These are phyloP conservation scores for Dysidea cf. avara DNA, from an alignment of 37 sponge, comb jelly and placozoan genomes.

Conservation along the genomic window DNA sequence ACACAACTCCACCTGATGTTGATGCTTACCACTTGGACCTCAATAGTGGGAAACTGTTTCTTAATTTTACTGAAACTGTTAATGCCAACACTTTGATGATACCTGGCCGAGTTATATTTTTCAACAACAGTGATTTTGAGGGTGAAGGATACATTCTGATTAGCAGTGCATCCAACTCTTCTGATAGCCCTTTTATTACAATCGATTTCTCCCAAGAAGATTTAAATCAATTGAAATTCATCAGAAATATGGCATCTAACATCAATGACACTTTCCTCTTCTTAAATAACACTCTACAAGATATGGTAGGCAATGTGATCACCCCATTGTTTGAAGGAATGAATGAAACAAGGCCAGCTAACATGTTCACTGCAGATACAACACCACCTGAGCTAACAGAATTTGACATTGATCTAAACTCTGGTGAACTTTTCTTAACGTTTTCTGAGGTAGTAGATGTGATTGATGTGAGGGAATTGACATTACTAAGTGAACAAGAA, in stretches of 20 bases:
- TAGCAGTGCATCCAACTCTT: conserved; percentile 46
- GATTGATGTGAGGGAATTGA: conserved; percentile 30
- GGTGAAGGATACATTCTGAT: conserved; percentile 46
- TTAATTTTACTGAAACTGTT: conserved; percentile 82
- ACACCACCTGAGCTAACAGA: conserved; percentile 48
- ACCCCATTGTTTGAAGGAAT: conserved; percentile 55
- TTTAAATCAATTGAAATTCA: conserved; percentile 80
- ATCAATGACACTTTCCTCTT: conserved; percentile 59
- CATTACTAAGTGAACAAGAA: conserved; percentile 37
- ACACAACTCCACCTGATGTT: conserved; percentile 82
- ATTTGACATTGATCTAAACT: conserved; percentile 76
- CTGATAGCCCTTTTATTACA: conserved; percentile 60
- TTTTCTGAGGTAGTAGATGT: conserved; percentile 84
- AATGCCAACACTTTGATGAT: conserved; percentile 61
- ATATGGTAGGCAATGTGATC: conserved; percentile 85
- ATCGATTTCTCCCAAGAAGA: conserved; percentile 58
- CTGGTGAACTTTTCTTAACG: conserved; percentile 66
- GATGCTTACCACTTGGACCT: conserved; percentile 55
- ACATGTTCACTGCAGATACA: conserved; percentile 48
- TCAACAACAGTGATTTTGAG: conserved; percentile 55
- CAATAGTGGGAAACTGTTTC: conserved; percentile 40
- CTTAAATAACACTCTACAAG: conserved; percentile 50
- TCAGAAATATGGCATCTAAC: conserved; percentile 51
- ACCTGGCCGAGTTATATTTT: conserved; percentile 48
- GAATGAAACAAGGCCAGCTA: conserved; percentile 59